These are phyloP conservation scores for Phaedon cochleariae DNA, from an alignment of 2,888 invertebrate species.

Conservation along the genomic window DNA sequence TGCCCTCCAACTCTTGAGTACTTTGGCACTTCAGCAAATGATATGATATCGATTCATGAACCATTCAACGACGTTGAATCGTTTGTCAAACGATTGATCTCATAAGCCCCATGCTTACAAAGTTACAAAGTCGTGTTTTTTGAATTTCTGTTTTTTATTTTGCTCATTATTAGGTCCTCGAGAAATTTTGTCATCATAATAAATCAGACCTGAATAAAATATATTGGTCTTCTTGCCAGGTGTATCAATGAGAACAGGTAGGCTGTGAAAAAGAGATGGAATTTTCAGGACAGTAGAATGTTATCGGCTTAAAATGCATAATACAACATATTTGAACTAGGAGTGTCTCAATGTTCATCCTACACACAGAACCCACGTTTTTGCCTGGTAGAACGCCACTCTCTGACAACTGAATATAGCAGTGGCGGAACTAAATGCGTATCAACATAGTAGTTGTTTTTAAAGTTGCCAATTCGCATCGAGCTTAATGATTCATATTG, in stretches of 20 bases:
- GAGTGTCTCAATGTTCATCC: conserved; percentile 51
- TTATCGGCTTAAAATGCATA: conserved; percentile 50
- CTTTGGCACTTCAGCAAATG: too few species aligned
- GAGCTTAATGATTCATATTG: too few species aligned
- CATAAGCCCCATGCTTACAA: too few species aligned
- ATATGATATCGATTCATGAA: too few species aligned
- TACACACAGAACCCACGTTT: conserved; percentile 51
- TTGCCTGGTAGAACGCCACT: conserved; percentile 43
- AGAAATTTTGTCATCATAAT: background rate
- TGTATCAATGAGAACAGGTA: conserved; percentile 4
- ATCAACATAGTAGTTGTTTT: too few species aligned
- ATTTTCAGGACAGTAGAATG: conserved; percentile 33
- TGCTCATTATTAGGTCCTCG: too few species aligned
- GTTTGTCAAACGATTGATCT: too few species aligned
- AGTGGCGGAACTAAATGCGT: background rate
- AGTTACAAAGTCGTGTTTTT: too few species aligned
- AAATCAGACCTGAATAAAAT: background rate
- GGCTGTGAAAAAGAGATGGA: conserved; percentile 21
- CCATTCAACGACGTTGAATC: too few species aligned
- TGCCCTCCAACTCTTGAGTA: too few species aligned
- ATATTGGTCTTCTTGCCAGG: conserved; percentile 18
- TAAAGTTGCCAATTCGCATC: too few species aligned
- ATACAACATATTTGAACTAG: conserved; percentile 53
- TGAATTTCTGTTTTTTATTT: too few species aligned
- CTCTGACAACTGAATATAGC: conserved; percentile 40